Evolutionary conservation across 2,888 invertebrate species (phyloP).

Genomic region (Phanerotoma sp.): DNA sequence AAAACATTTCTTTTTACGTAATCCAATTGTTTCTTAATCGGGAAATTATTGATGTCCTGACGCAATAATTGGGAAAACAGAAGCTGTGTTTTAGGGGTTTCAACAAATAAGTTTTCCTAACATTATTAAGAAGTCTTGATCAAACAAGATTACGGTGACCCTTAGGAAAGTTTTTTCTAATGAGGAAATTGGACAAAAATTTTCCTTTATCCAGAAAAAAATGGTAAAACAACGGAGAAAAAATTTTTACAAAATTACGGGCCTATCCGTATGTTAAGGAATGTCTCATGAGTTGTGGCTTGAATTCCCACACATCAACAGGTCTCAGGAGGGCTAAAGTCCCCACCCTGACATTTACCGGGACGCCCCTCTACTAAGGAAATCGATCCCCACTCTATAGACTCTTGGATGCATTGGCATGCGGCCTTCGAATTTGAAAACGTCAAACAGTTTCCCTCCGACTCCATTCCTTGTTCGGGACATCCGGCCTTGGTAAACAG

Average conservation of each 20-base stretch:
- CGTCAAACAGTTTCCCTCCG: constrained; percentile 57
- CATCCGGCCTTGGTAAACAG: constrained; percentile 19
- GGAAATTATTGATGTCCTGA: no score
- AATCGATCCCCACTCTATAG: constrained; percentile 35
- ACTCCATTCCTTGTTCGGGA: constrained; percentile 26
- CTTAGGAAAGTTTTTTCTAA: no score
- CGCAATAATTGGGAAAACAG: no score
- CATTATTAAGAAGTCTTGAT: no score
- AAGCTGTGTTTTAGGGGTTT: no score
- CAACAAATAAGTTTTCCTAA: no score
- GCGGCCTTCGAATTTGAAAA: constrained; percentile 55
- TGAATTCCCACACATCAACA: constrained; percentile 58
- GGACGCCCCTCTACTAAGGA: constrained; percentile 25
- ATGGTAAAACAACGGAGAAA: no score
- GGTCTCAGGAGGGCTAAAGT: constrained; percentile 50
- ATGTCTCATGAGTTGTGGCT: constrained; percentile 38
- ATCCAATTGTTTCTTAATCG: no score
- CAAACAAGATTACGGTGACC: no score
- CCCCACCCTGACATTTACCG: constrained; percentile 42
- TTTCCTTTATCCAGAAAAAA: no score
- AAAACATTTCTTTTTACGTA: no score
- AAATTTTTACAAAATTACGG: neutral
- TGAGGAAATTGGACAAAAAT: no score
- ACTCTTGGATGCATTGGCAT: constrained; percentile 52
- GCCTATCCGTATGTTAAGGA: constrained; percentile 3